Evolutionary conservation across 2,113 vertebrate genomes (phyloP), one percentile per base, ranked within the genome.

Genomic region (Ophiodon elongatus): DNA sequence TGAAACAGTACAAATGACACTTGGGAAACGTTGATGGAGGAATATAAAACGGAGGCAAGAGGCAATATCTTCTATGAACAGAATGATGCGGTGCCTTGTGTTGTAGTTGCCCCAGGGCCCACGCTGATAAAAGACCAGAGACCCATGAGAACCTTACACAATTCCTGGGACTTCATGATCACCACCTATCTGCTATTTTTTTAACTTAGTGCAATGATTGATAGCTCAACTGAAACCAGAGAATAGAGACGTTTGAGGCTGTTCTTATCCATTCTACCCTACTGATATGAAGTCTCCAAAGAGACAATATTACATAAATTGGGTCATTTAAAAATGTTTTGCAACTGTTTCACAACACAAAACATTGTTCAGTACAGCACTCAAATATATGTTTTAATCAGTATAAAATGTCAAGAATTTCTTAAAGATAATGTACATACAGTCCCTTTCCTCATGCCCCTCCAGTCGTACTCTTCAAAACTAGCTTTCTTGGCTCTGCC

Each of bases 1-100:
- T 81, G 78, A 76, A 83, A 89, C 47, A 14, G 43, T 80, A 81
- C 47, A 84, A 85, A 92, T 77, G 74, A 67, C 68, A 88, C 84
- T 80, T 35, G 62, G 82, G 47, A 86, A 73, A 84, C 60, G 33
- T 76, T 80, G 80, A 87, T 84, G 82, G 75, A 73, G 75, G 84
- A 76, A 86, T 65, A 90, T 85, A 82, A 88, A 91, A 69, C 31
- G 72, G 71, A 91, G 37, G 50, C 60, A 85, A 66, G 79, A 85
- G 64, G 81, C 87, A 73, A 68, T 89, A 76, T 86, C 72, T 75
- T 62, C 59, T 21, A 37, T 27, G 64, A 80, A 37, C 52, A 66
- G 72, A 77, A 69, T 80, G 69, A 88, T 89, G 72, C 69, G 71
- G 60, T n/a, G n/a, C n/a, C 65, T 75, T 73, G 71, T 74, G 14